Base-by-base conservation (phyloP, 2,113 vertebrate species). In the Candoia aspera region DNA sequence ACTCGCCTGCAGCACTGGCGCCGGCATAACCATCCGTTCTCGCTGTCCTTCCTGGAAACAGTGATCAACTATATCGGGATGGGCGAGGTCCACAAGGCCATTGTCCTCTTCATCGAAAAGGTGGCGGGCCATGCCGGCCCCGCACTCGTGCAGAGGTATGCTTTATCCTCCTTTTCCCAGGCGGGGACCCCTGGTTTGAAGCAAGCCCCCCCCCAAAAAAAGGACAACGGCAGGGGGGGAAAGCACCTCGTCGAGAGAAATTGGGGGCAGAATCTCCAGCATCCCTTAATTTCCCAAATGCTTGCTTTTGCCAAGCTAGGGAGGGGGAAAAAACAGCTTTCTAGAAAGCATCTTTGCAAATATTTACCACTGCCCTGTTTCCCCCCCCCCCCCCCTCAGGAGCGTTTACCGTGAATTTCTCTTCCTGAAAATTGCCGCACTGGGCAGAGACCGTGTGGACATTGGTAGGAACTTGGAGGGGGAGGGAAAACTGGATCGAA, bases 341-440 rank as follows among this genome's bases (percentile, higher is more conserved):
- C 29, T 68, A 5, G 2, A 15, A 11, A 33, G 29, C 64, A 79
- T 79, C 33, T 37, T 2, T 2, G 68, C 33, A 6, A 2, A 8
- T 19, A n/a, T 10, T 15, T 19, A 21, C 54, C 19, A 19, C 0
- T 90, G 24, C 17, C 17, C 73, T 10, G 0, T 58, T 0, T 62
- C 4, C 24, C 54, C 68, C 68, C 4, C 24, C 54, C 68, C 68
- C 89, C 59, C 46, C 6, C 92, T 8, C 92, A 99, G 99, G 97
- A 98, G 99, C 92, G 95, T 99, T 95, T 99, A 99, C 96, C 97
- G 98, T 87, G 99, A 99, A 97, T 97, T 99, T 93, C 97, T 99
- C 37, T 99, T 99, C 96, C 98, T 99, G 91, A 99, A 98, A 0
- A 92, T 99, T 97, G 99, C 98, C n/a, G 99, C 98, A 0, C 97